These are phyloP conservation scores for Synanthedon myopaeformis DNA, from an alignment of 2,888 invertebrate species.

Conservation along the genomic window DNA sequence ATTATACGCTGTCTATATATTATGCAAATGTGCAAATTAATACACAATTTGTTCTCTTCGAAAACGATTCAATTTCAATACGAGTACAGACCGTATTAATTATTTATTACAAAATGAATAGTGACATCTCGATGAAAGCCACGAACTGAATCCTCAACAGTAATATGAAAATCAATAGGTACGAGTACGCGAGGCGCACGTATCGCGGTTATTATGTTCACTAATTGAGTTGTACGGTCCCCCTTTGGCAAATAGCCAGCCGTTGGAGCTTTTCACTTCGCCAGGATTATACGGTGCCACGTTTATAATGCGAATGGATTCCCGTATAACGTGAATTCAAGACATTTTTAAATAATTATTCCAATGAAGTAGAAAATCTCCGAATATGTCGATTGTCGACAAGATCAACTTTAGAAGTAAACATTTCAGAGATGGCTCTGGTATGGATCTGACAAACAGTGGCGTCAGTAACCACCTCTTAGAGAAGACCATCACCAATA, in stretches of 20 bases:
- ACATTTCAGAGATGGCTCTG: too few relatives aligned
- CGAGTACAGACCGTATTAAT: neutral
- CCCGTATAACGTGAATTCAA: slow-evolving; percentile 16
- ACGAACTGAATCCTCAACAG: slow-evolving; percentile 1
- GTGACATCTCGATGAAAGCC: neutral
- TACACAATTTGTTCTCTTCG: too few relatives aligned
- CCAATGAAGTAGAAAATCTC: neutral
- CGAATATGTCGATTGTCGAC: neutral
- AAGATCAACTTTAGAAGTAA: too few relatives aligned
- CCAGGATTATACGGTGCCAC: slow-evolving; percentile 33
- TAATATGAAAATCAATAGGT: slow-evolving; percentile 23
- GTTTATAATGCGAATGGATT: slow-evolving; percentile 19
- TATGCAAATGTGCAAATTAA: too few relatives aligned
- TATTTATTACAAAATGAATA: neutral
- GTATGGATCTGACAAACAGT: too few relatives aligned
- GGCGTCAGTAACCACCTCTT: too few relatives aligned
- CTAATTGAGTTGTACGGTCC: slow-evolving; percentile 37
- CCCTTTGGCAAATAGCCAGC: slow-evolving; percentile 26
- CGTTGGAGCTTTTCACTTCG: slow-evolving; percentile 38
- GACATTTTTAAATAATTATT: neutral
- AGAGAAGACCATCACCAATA: too few relatives aligned
- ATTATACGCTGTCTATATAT: too few relatives aligned
- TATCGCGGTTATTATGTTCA: slow-evolving; percentile 31
- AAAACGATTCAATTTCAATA: neutral
- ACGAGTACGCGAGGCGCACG: slow-evolving; percentile 9